Conservation (phyloP, 2,113 vertebrate species). For the Amphilophus citrinellus region DNA sequence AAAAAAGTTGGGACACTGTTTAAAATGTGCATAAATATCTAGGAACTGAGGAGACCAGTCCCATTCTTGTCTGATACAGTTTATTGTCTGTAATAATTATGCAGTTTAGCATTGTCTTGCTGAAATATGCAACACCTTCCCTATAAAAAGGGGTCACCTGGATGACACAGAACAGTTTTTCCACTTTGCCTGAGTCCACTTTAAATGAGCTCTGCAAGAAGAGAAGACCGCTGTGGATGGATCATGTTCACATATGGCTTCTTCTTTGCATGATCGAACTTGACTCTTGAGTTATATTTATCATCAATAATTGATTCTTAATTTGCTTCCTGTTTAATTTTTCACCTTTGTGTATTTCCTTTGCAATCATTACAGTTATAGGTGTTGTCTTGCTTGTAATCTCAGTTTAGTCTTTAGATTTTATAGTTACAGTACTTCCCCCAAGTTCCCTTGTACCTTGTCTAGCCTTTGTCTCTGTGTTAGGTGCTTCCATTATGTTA, state of each 20-base stretch:
- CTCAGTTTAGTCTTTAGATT: no score
- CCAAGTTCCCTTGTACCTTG: no score
- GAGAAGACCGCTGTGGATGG: background rate
- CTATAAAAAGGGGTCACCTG: background rate
- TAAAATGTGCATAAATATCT: background rate
- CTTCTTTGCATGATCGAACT: background rate
- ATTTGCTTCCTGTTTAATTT: no score
- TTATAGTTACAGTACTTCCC: no score
- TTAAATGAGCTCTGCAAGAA: background rate
- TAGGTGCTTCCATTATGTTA: no score
- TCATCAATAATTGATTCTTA: no score
- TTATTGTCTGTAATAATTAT: no score
- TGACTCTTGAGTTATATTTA: background rate
- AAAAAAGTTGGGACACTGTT: background rate
- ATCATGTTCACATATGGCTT: background rate
- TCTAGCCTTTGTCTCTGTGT: no score
- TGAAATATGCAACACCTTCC: background rate
- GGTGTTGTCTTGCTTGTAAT: no score
- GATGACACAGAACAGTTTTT: background rate
- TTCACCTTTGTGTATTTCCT: no score
- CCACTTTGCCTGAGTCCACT: background rate
- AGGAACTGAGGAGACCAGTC: background rate
- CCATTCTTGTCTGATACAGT: background rate
- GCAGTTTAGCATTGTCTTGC: background rate
- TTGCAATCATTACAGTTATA: no score